Evolutionary conservation across 2,797 vertebrate genomes (phyloP).

Genomic region (Apogon talboti): DNA sequence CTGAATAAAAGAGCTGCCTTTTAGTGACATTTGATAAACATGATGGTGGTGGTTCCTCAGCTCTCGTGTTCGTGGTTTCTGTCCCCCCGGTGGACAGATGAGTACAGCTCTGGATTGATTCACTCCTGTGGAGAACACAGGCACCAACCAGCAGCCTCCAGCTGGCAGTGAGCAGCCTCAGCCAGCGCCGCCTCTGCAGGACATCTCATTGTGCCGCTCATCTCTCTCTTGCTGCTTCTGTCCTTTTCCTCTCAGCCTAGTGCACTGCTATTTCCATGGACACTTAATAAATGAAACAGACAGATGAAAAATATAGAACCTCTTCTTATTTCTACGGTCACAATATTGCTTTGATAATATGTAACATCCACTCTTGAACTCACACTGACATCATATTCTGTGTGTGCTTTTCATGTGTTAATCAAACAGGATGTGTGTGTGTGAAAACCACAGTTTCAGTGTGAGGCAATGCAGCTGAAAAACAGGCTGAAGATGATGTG

Average conservation of each 20-base stretch:
- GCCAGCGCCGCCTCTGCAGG: conserved; percentile 35
- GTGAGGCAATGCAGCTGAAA: not conserved
- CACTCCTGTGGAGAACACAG: conserved; percentile 39
- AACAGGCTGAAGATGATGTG: not conserved
- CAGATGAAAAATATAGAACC: not conserved
- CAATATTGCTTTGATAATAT: not conserved
- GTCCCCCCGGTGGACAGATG: conserved; percentile 18
- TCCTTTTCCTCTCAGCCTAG: conserved; percentile 1
- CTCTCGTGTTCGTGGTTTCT: not conserved
- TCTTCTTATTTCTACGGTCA: not conserved
- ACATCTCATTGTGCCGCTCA: conserved; percentile 18
- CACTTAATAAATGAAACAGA: not conserved
- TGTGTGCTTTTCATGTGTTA: not conserved
- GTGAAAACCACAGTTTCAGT: not conserved
- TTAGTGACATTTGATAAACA: not conserved
- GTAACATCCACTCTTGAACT: not conserved
- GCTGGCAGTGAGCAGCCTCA: conserved; percentile 32
- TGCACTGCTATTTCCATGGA: not conserved
- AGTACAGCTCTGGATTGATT: conserved; percentile 47
- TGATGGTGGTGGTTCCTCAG: not conserved
- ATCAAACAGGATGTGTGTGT: conserved; percentile 12
- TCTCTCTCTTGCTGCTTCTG: conserved; percentile 1
- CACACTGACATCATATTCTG: not conserved
- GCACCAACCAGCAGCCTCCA: conserved; percentile 39
- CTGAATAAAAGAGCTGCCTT: conserved; percentile 1